phyloP scores from a whole-genome alignment of 2,797 vertebrate species.

The Spinus pinus region DNA sequence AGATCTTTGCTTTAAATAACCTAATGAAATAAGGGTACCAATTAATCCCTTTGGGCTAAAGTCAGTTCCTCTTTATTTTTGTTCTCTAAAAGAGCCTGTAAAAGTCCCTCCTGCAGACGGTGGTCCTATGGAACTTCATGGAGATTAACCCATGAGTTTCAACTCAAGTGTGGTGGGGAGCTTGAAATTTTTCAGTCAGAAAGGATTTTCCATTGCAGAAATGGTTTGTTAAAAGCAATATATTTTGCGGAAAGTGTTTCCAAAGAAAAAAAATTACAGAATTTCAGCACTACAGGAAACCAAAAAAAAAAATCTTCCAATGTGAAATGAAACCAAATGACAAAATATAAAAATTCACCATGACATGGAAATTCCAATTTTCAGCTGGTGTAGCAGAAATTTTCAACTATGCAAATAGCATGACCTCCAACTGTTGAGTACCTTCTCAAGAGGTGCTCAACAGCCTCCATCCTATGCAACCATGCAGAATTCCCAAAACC shows the following conservation, averaged over 20 bases:
- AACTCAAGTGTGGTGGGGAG: not conserved
- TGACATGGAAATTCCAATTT: not conserved
- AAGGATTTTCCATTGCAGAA: not conserved
- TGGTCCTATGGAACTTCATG: conserved; percentile 7
- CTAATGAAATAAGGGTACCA: conserved; percentile 61
- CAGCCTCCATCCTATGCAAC: not conserved
- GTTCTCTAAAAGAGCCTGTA: conserved; percentile 22
- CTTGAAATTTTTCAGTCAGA: not conserved
- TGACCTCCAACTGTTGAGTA: not conserved
- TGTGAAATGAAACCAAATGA: not conserved
- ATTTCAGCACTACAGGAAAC: not conserved
- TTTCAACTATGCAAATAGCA: not conserved
- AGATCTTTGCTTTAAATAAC: conserved; percentile 58
- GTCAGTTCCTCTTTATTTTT: conserved; percentile 43
- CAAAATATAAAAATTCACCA: not conserved
- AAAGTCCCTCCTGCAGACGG: conserved; percentile 36
- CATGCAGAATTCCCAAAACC: not conserved
- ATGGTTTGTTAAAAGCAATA: not conserved
- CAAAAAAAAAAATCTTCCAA: not conserved
- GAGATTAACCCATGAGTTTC: conserved; percentile 14
- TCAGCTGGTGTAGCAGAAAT: not conserved
- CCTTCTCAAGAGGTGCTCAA: not conserved
- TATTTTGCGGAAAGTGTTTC: not conserved
- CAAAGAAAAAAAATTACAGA: not conserved
- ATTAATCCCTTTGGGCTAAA: conserved; percentile 64